Conservation (phyloP, 2,797 vertebrate genomes). For the Melanotaenia parkinsoni region DNA sequence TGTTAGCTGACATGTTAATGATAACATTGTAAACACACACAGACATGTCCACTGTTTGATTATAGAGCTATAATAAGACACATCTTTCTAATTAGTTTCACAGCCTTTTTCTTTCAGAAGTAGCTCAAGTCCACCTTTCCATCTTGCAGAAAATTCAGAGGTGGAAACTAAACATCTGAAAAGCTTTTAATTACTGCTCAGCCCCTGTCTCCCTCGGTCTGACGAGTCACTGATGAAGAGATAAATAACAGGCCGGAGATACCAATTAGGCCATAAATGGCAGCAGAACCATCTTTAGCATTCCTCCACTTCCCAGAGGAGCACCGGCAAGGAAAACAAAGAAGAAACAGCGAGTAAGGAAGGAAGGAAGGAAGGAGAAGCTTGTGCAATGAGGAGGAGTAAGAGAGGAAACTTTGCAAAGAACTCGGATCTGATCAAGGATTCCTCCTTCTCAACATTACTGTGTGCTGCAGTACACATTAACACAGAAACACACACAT, state of each 20-base stretch:
- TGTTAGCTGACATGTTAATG: conserved; percentile 48
- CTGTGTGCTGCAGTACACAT: conserved; percentile 20
- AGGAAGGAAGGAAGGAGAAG: conserved; percentile 24
- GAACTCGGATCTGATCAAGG: conserved; percentile 75
- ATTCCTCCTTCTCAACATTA: conserved; percentile 69
- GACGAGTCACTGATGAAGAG: conserved; percentile 50
- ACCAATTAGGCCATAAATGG: conserved; percentile 66
- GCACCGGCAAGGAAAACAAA: conserved; percentile 29
- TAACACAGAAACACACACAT: conserved; percentile 30
- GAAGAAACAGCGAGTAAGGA: conserved; percentile 7
- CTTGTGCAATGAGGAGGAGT: conserved; percentile 24
- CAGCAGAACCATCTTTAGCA: conserved; percentile 54
- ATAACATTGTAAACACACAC: conserved; percentile 48
- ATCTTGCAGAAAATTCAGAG: conserved; percentile 19
- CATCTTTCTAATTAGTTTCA: conserved; percentile 55
- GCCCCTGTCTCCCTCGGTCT: conserved; percentile 44
- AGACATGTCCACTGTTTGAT: conserved; percentile 49
- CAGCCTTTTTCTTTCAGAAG: conserved; percentile 33
- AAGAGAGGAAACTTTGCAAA: conserved; percentile 53
- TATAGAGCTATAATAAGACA: conserved; percentile 46
- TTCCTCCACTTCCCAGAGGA: conserved; percentile 62
- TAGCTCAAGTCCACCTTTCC: conserved; percentile 32
- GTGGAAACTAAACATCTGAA: conserved; percentile 42
- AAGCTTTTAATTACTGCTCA: conserved; percentile 57
- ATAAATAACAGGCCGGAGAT: conserved; percentile 64